Base-by-base conservation (phyloP, 53 echinoderm and acorn worm species). In the Pentamera pediparva region DNA sequence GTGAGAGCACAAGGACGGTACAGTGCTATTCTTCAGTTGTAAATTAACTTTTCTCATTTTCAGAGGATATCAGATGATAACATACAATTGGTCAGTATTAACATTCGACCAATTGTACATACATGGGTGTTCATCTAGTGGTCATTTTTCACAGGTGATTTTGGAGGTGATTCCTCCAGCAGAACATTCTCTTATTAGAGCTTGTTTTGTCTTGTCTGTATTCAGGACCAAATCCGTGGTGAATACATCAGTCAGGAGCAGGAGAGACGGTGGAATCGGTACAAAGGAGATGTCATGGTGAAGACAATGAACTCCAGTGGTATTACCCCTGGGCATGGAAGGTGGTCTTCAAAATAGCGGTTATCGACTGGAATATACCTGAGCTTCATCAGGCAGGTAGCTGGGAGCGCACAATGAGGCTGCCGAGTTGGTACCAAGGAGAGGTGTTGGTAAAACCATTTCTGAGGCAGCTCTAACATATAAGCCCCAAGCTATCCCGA, bases 261-360 rank as follows among this genome's bases (percentile, higher is more conserved):
- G 83, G 88, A 92, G 60, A 75, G 92, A 32, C 88, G 92, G 61
- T 98, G 98, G 98, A 92, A 98, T 76, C 91, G 92, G 52, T 98
- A 91, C 47, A 98, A 98, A 62, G 91, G 92, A 31, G 86, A 83
- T 25, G 91, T 98, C 20, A 75, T 98, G 4, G 86, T 92, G 24
- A 81, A 92, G 69, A 85, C 82, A 15, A 98, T 98, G 25, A 89
- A 89, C 22, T 39, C 83, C 5, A 91, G 61, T 50, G 98, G 98
- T 22, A 89, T 98, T 54, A 79, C 89, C 75, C 98, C 98, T 28
- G 98, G 98, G 3, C 86, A 81, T 75, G 98, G 98, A 17, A 98
- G 92, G 47, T 98, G 98, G 98, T 69, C n/a, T n/a, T n/a, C 98
- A 13, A 98, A 98, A 67, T 89, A 43, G 65, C 8, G 2, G 32